These are phyloP conservation scores for Dasysyrphus tricinctus DNA, from an alignment of 2,888 invertebrate genomes.

Conservation along the genomic window DNA sequence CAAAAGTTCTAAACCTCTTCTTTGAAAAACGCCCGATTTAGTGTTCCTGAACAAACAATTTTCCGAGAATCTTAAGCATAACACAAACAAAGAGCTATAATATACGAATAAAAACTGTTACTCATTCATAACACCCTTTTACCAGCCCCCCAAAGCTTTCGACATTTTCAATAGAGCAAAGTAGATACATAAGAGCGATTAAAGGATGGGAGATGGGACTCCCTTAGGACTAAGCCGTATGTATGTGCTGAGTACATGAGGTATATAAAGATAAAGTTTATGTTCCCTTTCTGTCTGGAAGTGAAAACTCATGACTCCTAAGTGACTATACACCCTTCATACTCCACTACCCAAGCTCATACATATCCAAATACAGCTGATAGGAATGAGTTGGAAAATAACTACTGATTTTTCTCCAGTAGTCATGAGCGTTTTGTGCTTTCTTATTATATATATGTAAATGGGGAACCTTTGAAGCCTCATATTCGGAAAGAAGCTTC, in stretches of 20 bases:
- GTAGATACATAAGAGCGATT: background rate
- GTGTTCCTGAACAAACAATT: conserved; percentile 70
- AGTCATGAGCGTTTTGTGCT: conserved; percentile 30
- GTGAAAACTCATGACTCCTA: conserved; percentile 69
- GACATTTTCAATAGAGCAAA: conserved; percentile 22
- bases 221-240: conserved; percentile 28
- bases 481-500: background rate
- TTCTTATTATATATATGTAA: background rate
- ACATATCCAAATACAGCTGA: conserved; percentile 9
- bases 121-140: conserved; percentile 56
- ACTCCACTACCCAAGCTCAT: background rate
- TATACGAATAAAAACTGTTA: conserved; percentile 55
- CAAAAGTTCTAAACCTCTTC: background rate
- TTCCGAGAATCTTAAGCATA: conserved; percentile 40
- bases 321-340: conserved; percentile 54
- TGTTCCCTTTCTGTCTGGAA: conserved; percentile 73
- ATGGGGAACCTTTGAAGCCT: background rate
- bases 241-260: background rate
- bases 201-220: conserved; percentile 7
- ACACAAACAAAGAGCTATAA: conserved; percentile 54
- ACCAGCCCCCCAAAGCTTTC: background rate
- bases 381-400: conserved; percentile 47
- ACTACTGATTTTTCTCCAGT: conserved; percentile 45
- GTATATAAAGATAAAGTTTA: conserved; percentile 3
- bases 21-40: conserved; percentile 45